Percentiles rank a stretch among this genome's conserved stretches.
Evolutionary conservation across 2,888 invertebrate genomes (phyloP).

Genomic region (Liposcelis brunnea): DNA sequence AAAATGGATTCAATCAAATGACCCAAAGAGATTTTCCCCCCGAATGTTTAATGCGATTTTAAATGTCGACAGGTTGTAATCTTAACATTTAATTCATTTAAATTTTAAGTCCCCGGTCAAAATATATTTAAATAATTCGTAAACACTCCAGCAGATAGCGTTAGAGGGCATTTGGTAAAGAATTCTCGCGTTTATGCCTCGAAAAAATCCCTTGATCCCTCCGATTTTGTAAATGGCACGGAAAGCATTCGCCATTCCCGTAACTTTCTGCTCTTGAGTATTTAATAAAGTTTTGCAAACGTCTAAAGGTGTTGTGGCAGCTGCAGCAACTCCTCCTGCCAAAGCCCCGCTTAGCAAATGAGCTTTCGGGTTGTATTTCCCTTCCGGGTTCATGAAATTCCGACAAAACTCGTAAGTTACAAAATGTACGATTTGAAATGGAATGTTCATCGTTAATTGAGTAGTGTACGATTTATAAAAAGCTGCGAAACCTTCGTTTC

Average conservation of each 20-base stretch:
- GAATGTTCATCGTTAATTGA: slow-evolving; percentile 42
- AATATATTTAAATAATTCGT: slow-evolving; percentile 26
- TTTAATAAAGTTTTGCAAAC: slow-evolving; percentile 46
- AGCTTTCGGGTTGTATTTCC: slow-evolving; percentile 68
- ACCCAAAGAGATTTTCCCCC: too few species aligned
- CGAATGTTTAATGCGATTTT: too few species aligned
- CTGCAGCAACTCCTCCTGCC: slow-evolving; percentile 41
- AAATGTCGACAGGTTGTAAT: too few species aligned
- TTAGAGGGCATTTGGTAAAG: slow-evolving; percentile 41
- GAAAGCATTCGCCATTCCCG: slow-evolving; percentile 33
- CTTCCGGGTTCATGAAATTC: slow-evolving; percentile 24
- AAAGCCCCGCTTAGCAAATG: slow-evolving; percentile 66
- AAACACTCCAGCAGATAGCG: slow-evolving; percentile 45
- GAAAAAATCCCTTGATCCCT: slow-evolving; percentile 32
- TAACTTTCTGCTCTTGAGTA: slow-evolving; percentile 29
- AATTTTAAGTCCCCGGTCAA: too few species aligned
- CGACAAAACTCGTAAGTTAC: slow-evolving; percentile 30
- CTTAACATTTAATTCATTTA: too few species aligned
- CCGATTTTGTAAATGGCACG: slow-evolving; percentile 33
- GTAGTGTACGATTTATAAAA: slow-evolving; percentile 36
- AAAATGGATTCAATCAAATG: too few species aligned
- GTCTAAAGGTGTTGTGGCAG: slow-evolving; percentile 42
- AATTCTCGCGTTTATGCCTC: slow-evolving; percentile 36
- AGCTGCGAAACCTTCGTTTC: slow-evolving; percentile 29
- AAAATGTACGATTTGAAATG: slow-evolving; percentile 39